Evolutionary conservation across 1,140 invertebrate genomes (phyloP).

Genomic region (Frieseomelitta varia): DNA sequence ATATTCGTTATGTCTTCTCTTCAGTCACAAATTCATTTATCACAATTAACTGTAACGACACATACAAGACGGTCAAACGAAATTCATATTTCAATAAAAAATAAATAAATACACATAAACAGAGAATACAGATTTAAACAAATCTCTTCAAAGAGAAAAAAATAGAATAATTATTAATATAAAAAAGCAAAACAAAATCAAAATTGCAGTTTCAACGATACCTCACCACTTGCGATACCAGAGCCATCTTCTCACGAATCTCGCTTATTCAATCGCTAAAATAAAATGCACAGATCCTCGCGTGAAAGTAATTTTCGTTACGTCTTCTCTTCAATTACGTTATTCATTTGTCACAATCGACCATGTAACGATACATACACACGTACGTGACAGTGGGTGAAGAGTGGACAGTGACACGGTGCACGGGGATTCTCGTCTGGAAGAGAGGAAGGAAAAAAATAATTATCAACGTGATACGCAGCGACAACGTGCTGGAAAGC

Average conservation of each 20-base stretch:
- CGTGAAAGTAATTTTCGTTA: neutral
- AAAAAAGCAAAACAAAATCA: too few relatives aligned
- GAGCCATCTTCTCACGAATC: neutral
- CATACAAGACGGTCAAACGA: too few relatives aligned
- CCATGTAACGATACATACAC: neutral
- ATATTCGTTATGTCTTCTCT: neutral
- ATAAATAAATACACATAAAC: too few relatives aligned
- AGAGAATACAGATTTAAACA: too few relatives aligned
- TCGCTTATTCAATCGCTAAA: neutral
- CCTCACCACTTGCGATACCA: neutral
- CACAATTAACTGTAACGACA: neutral
- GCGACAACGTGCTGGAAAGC: slow-evolving; percentile 58
- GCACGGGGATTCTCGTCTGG: too few relatives aligned
- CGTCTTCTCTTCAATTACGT: neutral
- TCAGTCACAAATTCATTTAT: neutral
- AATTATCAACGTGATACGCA: slow-evolving; percentile 57
- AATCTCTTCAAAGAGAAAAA: too few relatives aligned
- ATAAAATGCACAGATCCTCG: neutral
- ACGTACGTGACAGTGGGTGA: too few relatives aligned
- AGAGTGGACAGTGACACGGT: neutral
- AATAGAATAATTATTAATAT: too few relatives aligned
- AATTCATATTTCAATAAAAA: too few relatives aligned
- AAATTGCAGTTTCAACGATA: too few relatives aligned
- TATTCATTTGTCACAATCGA: neutral
- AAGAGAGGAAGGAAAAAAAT: slow-evolving; percentile 13